phyloP scores from a whole-genome alignment of 2,797 vertebrate genomes.

The Labroides dimidiatus region DNA sequence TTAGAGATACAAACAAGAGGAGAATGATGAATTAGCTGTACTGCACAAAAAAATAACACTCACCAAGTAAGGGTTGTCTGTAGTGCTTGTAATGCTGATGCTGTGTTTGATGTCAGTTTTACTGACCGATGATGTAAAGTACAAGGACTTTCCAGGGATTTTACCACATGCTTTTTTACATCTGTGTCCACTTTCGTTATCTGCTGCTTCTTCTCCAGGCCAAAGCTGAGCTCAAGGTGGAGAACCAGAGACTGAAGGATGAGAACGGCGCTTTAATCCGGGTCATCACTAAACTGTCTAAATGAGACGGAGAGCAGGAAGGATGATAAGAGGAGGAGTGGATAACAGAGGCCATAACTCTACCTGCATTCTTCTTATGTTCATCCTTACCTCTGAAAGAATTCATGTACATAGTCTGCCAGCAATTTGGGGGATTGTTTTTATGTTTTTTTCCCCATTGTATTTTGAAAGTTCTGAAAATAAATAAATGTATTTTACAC shows the following conservation, averaged over 20 bases:
- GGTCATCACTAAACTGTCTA: slow-evolving; percentile 96
- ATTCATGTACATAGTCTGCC: slow-evolving; percentile 12
- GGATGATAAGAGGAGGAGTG: slow-evolving; percentile 3
- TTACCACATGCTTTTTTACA: background rate
- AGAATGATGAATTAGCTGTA: background rate
- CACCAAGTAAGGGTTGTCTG: too few species aligned
- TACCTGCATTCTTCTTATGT: background rate
- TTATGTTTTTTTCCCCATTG: background rate
- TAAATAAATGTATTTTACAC: slow-evolving; percentile 13
- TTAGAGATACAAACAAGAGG: background rate
- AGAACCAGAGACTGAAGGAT: slow-evolving; percentile 96
- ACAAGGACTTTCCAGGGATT: background rate
- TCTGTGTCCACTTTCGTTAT: background rate
- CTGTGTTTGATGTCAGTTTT: too few species aligned
- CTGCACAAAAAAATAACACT: too few species aligned
- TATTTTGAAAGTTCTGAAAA: slow-evolving; percentile 2
- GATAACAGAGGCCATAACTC: slow-evolving; percentile 24
- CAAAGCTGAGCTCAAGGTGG: slow-evolving; percentile 90
- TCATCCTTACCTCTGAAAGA: background rate
- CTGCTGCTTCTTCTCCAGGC: slow-evolving; percentile 75
- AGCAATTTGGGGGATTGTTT: background rate
- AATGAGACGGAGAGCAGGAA: slow-evolving; percentile 76
- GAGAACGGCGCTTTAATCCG: slow-evolving; percentile 95
- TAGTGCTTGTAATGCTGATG: too few species aligned
- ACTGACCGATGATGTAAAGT: too few species aligned